Evolutionary conservation across 2,888 invertebrate species (phyloP), one percentile per base, ranked within the genome.

Genomic region (Hirtodrosophila alboralis): DNA sequence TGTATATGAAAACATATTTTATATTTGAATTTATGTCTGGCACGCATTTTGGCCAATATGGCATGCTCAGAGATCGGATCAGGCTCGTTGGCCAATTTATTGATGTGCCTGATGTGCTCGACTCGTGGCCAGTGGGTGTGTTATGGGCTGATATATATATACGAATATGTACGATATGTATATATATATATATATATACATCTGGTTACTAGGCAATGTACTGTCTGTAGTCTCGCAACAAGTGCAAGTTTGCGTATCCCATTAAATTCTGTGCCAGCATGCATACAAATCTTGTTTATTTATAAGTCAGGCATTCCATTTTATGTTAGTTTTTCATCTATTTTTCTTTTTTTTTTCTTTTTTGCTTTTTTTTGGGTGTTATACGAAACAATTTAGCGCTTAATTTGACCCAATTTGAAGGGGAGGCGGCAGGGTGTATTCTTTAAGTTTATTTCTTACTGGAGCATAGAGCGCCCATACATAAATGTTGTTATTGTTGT

Each of bases 241-340:
- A 78, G 74, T 83, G 75, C 85, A 85, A 79, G 76, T 74, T 73
- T 78, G 73, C 75, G 68, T 61, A 69, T 64, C 70, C 62, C 62
- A 78, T 83, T 57, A 56, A 63, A 62, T 63, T 66, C 33, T 60
- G 23, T 58, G 43, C 49, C 47, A 41, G 49, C 47, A 38, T 65
- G 51, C 59, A 51, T 61, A 69, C 14, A 61, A 62, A 44, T 38
- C 49, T 59, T 78, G 85, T 78, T 81, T 78, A 75, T 69, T 69
- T 52, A 59, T 60, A 67, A 48, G 59, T 58, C 60, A 37, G 54
- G 51, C 65, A 63, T 75, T 60, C 33, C 37, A 56, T 71, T 67
- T 78, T 60, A 75, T 72, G 63, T 57, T 60, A 28, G 49, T 41
- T 64, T 64, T 38, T 41, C 52, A 23, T 37, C 45, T 51, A 26